phyloP scores from a whole-genome alignment of 2,797 vertebrate species.

The Onychomys leucogaster region DNA sequence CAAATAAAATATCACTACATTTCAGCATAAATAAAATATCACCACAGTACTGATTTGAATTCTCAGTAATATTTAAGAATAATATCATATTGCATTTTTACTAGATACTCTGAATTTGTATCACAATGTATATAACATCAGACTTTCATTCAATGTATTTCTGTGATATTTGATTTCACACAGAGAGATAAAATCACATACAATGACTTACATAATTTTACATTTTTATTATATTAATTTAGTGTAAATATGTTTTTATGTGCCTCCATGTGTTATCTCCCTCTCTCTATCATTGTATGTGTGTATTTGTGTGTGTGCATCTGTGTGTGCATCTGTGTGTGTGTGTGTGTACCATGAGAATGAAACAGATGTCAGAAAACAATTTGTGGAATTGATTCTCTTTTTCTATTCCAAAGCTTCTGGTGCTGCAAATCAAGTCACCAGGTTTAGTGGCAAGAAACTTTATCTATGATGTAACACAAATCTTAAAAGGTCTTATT shows the following conservation, averaged over 20 bases:
- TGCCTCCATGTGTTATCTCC: not conserved
- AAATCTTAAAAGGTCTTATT: too few species aligned
- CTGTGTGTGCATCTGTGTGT: not conserved
- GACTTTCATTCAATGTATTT: not conserved
- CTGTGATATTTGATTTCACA: not conserved
- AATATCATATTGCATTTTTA: not conserved
- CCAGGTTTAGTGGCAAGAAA: not conserved
- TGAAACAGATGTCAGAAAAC: not conserved
- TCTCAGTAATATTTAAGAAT: not conserved
- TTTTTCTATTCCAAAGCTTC: too few species aligned
- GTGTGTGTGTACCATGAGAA: not conserved
- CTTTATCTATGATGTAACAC: too few species aligned
- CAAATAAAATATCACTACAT: too few species aligned
- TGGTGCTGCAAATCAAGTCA: too few species aligned
- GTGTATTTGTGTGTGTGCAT: not conserved
- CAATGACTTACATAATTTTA: not conserved
- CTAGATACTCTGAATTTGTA: not conserved
- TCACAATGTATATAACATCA: not conserved
- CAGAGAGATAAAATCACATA: not conserved
- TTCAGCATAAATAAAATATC: too few species aligned
- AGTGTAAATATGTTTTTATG: not conserved
- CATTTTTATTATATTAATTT: not conserved
- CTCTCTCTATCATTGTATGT: too few species aligned
- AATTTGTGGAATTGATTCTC: not conserved
- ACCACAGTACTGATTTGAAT: not conserved